Evolutionary conservation across 2,888 invertebrate genomes (phyloP), one percentile per base, ranked within the genome.

Genomic region (Epistrophe eligans): DNA sequence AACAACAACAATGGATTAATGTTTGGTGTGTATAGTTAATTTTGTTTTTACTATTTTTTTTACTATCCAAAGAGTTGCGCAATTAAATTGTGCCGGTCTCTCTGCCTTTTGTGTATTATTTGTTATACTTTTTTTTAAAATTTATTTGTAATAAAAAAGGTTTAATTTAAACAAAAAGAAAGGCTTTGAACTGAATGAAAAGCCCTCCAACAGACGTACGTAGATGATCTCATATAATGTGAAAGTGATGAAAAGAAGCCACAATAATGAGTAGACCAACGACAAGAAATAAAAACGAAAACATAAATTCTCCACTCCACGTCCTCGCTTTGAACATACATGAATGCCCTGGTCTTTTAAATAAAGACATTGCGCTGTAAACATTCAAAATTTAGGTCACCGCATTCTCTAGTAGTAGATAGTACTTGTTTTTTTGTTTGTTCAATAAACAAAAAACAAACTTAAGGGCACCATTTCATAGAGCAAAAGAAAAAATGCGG

Each of bases 61-160:
- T 70, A 73, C 24, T 11, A 64, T 76, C 40, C 55, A 70, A 70
- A 70, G 70, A 64, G 57, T 38, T 40, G 72, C 58, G 67, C 80
- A 83, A 83, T 83, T 55, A 15, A 84, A 79, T 79, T 79, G 79
- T 74, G 70, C 45, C 62, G 45, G 32, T 57, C 52, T 77, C 67
- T 74, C 74, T 79, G 74, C 55, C 70, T 70, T 70, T 55, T 55
- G 40, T 83, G 76, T 84, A 70, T 79, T 70, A 70, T 79, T 79
- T 83, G 57, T 72, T 71, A 81, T 64, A 55, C 45, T 67, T 60
- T 64, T 67, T 64, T 64, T 74, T 58, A 19, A 8, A 64, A 64
- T 19, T 40, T 73, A 57, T 38, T 72, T 66, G 50, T 48, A 80
- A 84, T 79, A 79, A 73, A 72, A 48, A 57, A 79, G 60, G 57